These are phyloP conservation scores for Botia kubotai DNA, from an alignment of 2,797 vertebrate genomes.

Conservation along the genomic window DNA sequence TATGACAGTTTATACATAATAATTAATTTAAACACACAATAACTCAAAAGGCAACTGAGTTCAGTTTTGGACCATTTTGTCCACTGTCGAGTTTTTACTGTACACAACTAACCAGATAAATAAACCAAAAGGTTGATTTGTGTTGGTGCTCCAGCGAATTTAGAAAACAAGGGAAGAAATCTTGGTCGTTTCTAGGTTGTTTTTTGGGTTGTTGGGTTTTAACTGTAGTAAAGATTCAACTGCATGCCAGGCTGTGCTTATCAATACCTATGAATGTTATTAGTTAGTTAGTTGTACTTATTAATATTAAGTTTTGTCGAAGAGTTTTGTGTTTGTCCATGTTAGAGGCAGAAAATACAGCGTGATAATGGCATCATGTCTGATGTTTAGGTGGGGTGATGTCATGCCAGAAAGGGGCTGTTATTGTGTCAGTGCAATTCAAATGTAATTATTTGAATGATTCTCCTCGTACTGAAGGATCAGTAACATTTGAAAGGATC, in stretches of 20 bases:
- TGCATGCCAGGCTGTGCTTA: neutral
- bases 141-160: conserved; percentile 18
- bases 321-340: neutral
- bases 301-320: too few species aligned
- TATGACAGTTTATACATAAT: neutral
- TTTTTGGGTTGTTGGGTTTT: neutral
- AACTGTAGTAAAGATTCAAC: neutral
- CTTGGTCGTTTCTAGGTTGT: neutral
- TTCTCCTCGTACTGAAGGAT: conserved; percentile 29
- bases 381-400: neutral
- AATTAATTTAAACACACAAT: neutral
- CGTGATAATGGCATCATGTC: neutral
- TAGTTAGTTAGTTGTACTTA: too few species aligned
- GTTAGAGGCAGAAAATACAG: neutral
- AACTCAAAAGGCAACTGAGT: neutral
- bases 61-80: conserved; percentile 20
- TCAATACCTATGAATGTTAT: too few species aligned
- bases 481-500: conserved; percentile 22
- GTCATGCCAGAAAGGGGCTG: conserved; percentile 4
- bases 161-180: conserved; percentile 30
- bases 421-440: conserved; percentile 8
- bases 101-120: too few species aligned
- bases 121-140: conserved; percentile 43
- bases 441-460: conserved; percentile 39
- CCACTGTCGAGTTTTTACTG: conserved; percentile 36